Evolutionary conservation across 2,797 vertebrate species (phyloP).

Genomic region (Schizopygopsis malacanthus): DNA sequence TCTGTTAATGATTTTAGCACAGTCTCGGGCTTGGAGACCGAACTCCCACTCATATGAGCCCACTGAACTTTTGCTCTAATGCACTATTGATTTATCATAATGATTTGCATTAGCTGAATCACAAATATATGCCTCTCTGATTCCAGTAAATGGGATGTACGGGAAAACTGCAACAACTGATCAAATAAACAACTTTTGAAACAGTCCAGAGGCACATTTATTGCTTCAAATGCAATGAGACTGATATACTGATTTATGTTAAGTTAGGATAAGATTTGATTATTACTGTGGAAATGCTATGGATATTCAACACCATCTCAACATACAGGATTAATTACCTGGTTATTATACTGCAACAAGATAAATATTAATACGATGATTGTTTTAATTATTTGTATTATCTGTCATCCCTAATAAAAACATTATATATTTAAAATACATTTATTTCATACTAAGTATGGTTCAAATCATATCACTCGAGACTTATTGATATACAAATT

Average conservation of each 20-base stretch:
- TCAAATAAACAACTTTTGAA: constrained; percentile 47
- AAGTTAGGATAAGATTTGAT: not conserved
- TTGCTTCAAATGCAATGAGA: constrained; percentile 16
- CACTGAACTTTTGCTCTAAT: constrained; percentile 55
- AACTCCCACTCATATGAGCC: constrained; percentile 43
- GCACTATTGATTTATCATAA: constrained; percentile 61
- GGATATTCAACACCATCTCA: not conserved
- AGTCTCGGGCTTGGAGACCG: constrained; percentile 26
- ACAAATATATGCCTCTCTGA: constrained; percentile 52
- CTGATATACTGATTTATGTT: constrained; percentile 21
- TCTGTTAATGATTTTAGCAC: constrained; percentile 54
- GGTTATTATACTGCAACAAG: not conserved
- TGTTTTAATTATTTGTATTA: no score
- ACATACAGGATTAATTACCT: not conserved
- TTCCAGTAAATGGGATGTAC: constrained; percentile 52
- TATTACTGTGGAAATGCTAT: not conserved
- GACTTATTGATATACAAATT: no score
- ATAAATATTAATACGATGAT: not conserved
- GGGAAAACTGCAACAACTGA: constrained; percentile 41
- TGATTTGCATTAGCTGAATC: constrained; percentile 61
- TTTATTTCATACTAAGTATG: no score
- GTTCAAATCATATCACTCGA: no score
- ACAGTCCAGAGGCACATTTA: constrained; percentile 17
- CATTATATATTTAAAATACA: no score
- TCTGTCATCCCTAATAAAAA: no score